Conservation (phyloP, 2,888 invertebrate species). For the Drosophila dives region DNA sequence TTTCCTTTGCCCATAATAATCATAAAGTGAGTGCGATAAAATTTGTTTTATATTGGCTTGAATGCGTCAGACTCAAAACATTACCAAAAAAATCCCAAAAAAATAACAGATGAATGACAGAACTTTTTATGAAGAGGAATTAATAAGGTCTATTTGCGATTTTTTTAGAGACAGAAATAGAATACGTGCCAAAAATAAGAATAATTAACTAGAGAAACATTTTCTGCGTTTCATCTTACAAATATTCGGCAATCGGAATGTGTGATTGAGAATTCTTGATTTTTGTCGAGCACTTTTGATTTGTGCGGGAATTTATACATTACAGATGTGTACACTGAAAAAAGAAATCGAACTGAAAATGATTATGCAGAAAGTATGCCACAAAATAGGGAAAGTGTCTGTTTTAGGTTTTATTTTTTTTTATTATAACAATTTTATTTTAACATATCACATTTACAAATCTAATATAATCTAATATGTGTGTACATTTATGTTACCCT, state of each 20-base stretch:
- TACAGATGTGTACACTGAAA: not conserved
- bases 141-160: not conserved
- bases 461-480: too few relatives aligned
- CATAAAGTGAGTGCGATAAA: not conserved
- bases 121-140: not conserved
- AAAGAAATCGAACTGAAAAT: not conserved
- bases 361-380: not conserved
- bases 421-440: not conserved
- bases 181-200: not conserved
- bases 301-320: not conserved
- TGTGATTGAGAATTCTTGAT: not conserved
- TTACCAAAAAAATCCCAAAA: not conserved
- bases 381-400: not conserved
- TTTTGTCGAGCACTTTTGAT: not conserved
- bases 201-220: not conserved
- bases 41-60: not conserved
- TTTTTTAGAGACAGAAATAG: not conserved
- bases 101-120: not conserved
- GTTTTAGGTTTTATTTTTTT: not conserved
- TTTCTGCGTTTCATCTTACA: not conserved
- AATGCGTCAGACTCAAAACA: not conserved
- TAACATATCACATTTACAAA: too few relatives aligned
- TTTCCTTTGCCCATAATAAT: not conserved
- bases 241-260: not conserved
- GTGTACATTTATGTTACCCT: not conserved